phyloP scores from a whole-genome alignment of 2,797 vertebrate genomes.

The Brachyrhaphis roseni region DNA sequence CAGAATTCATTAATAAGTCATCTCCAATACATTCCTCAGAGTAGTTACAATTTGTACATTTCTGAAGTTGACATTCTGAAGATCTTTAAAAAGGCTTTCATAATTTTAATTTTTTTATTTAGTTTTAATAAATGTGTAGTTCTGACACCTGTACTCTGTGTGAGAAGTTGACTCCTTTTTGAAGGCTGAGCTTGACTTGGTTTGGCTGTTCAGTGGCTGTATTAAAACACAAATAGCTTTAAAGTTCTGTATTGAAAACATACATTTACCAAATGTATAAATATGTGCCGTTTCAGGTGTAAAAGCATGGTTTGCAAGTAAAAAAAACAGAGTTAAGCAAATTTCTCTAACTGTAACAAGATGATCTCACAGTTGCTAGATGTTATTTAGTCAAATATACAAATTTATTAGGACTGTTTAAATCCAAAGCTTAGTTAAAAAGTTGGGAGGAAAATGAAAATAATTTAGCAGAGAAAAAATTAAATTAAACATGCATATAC shows the following conservation, averaged over 20 bases:
- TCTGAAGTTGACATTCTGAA: no score
- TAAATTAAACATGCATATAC: no score
- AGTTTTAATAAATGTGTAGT: neutral
- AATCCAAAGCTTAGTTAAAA: neutral
- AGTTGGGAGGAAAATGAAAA: neutral
- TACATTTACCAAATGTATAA: neutral
- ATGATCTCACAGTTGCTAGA: neutral
- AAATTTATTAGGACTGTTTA: neutral
- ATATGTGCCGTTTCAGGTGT: neutral
- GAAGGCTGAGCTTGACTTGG: neutral
- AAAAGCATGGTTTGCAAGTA: neutral
- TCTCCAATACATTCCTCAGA: neutral
- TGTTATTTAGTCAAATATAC: neutral
- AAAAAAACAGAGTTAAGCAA: neutral
- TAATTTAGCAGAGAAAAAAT: no score
- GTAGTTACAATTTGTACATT: neutral
- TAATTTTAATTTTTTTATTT: no score
- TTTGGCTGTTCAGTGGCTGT: neutral
- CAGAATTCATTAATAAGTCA: neutral
- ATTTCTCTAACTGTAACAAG: neutral
- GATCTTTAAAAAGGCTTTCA: no score
- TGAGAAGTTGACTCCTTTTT: neutral
- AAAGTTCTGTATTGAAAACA: neutral
- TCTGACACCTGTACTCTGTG: neutral
- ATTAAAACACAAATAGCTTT: neutral